Evolutionary conservation across 2,888 invertebrate genomes (phyloP).

Genomic region (Acanthosepion pharaonis): DNA sequence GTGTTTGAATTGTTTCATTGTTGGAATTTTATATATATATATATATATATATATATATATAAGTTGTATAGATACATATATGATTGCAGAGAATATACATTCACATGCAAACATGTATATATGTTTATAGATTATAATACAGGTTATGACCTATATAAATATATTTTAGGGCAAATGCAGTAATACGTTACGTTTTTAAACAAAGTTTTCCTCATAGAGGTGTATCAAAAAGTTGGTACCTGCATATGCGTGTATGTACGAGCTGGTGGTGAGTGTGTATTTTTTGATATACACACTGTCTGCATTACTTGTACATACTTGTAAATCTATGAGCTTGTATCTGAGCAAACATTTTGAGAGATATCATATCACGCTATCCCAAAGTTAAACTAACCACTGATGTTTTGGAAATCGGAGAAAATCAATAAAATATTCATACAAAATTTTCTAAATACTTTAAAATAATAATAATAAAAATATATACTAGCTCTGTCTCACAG

Average conservation of each 20-base stretch:
- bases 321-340: neutral
- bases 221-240: no score
- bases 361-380: neutral
- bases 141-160: no score
- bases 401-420: neutral
- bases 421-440: neutral
- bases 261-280: conserved; percentile 3
- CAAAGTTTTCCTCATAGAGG: no score
- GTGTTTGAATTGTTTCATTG: no score
- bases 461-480: neutral
- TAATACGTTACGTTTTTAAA: no score
- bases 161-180: no score
- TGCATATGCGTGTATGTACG: neutral
- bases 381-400: neutral
- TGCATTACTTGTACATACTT: neutral
- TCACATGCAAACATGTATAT: neutral
- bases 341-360: neutral
- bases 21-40: neutral
- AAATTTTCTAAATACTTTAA: neutral
- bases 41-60: neutral
- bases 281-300: neutral
- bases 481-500: no score
- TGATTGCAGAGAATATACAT: neutral
- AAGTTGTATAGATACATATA: neutral
- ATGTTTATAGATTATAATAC: neutral